Evolutionary conservation across 2,797 vertebrate species (phyloP).

Genomic region (Channallabes apus): DNA sequence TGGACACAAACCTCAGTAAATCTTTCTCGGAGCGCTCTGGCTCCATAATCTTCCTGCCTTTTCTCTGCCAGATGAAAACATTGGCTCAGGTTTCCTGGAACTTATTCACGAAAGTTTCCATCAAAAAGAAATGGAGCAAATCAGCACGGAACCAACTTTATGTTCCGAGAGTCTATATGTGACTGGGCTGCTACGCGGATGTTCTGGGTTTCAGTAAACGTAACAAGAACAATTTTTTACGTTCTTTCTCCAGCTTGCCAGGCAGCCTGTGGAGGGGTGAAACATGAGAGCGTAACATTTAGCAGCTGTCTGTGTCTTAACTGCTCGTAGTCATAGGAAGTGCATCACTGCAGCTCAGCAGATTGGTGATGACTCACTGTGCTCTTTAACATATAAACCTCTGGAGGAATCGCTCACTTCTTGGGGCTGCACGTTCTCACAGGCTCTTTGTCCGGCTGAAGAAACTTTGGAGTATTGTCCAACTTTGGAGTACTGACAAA

Average conservation of each 20-base stretch:
- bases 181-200: not conserved
- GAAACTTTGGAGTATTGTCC: not conserved
- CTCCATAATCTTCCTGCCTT: slow-evolving; percentile 5
- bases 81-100: slow-evolving; percentile 34
- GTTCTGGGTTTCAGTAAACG: not conserved
- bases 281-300: slow-evolving; percentile 30
- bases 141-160: not conserved
- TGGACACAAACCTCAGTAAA: slow-evolving; percentile 33
- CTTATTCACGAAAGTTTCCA: slow-evolving; percentile 8
- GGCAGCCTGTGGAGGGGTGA: slow-evolving; percentile 34
- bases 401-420: slow-evolving; percentile 44
- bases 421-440: slow-evolving; percentile 47
- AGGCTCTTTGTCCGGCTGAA: not conserved
- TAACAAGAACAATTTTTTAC: not conserved
- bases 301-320: slow-evolving; percentile 58
- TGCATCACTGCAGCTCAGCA: slow-evolving; percentile 67
- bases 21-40: slow-evolving; percentile 26
- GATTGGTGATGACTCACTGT: slow-evolving; percentile 67
- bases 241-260: not conserved
- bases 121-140: slow-evolving; percentile 2
- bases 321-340: slow-evolving; percentile 65
- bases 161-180: not conserved
- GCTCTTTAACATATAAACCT: slow-evolving; percentile 60
- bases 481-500: not conserved
- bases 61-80: slow-evolving; percentile 43